phyloP scores from a whole-genome alignment of 2,888 invertebrate species.

The Ochropleura leucogaster region DNA sequence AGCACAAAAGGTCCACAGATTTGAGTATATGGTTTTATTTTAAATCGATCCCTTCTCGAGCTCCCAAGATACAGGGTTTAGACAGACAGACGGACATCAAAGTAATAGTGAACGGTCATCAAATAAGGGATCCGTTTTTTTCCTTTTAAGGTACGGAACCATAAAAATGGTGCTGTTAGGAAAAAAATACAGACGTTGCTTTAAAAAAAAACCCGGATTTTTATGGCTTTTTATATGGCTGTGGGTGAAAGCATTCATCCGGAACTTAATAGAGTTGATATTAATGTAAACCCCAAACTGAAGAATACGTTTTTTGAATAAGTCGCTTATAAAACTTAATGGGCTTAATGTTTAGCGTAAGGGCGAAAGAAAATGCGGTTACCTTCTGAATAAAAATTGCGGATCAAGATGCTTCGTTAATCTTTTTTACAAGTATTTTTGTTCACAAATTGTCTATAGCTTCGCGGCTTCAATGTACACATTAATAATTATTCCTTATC shows the following conservation, averaged over 20 bases:
- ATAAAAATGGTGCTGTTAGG: not conserved
- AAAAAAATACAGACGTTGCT: not conserved
- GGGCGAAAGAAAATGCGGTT: not conserved
- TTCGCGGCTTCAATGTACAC: not conserved
- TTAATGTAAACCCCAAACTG: not conserved
- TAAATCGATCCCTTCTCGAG: no score
- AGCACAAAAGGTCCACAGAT: no score
- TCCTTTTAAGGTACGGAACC: no score
- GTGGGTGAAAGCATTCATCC: not conserved
- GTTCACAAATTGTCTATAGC: not conserved
- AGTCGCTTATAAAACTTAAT: constrained; percentile 1
- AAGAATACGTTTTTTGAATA: not conserved
- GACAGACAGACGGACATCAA: no score
- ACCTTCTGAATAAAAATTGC: constrained; percentile 4
- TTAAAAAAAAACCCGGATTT: constrained; percentile 4
- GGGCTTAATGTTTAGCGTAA: not conserved
- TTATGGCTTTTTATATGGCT: constrained; percentile 10
- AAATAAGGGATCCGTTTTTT: no score
- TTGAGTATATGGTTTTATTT: no score
- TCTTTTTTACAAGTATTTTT: constrained; percentile 13
- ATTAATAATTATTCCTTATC: constrained; percentile 2
- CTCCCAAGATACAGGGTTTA: no score
- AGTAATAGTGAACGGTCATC: no score
- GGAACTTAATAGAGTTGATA: not conserved
- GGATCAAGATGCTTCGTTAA: not conserved